Conservation (phyloP, 2,888 invertebrate species). For the Cosmorhoe ocellata region DNA sequence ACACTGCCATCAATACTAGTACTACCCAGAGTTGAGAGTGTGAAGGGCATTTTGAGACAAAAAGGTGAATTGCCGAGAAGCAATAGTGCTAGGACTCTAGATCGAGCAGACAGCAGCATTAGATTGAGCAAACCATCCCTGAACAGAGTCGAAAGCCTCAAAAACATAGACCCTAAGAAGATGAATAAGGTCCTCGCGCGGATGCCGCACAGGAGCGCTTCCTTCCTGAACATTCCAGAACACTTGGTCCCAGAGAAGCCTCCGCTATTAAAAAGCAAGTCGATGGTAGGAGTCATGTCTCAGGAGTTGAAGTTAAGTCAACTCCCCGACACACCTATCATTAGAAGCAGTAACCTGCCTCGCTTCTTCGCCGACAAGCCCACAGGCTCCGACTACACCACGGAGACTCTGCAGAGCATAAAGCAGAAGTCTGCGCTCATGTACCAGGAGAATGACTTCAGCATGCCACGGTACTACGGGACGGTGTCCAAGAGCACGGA, state of each 20-base stretch:
- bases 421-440: conserved; percentile 79
- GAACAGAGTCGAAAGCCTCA: conserved; percentile 72
- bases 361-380: conserved; percentile 74
- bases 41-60: conserved; percentile 67
- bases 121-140: conserved; percentile 55
- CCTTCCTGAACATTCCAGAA: conserved; percentile 74
- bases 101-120: conserved; percentile 59
- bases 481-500: conserved; percentile 58
- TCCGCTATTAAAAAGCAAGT: conserved; percentile 68
- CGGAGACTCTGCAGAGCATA: conserved; percentile 71
- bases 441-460: conserved; percentile 79
- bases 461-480: conserved; percentile 85
- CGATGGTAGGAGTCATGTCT: conserved; percentile 66
- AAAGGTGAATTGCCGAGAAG: conserved; percentile 61
- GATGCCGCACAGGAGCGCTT: conserved; percentile 75
- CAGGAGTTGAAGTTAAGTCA: conserved; percentile 67
- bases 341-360: conserved; percentile 72
- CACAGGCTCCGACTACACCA: conserved; percentile 64
- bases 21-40: conserved; percentile 69
- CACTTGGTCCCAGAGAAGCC: conserved; percentile 69
- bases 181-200: conserved; percentile 69
- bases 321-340: conserved; percentile 75
- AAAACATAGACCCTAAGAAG: conserved; percentile 67
- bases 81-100: conserved; percentile 64
- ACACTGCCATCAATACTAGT: conserved; percentile 60